Conservation (phyloP, 2,797 vertebrate species). For the Anguilla pacifica region DNA sequence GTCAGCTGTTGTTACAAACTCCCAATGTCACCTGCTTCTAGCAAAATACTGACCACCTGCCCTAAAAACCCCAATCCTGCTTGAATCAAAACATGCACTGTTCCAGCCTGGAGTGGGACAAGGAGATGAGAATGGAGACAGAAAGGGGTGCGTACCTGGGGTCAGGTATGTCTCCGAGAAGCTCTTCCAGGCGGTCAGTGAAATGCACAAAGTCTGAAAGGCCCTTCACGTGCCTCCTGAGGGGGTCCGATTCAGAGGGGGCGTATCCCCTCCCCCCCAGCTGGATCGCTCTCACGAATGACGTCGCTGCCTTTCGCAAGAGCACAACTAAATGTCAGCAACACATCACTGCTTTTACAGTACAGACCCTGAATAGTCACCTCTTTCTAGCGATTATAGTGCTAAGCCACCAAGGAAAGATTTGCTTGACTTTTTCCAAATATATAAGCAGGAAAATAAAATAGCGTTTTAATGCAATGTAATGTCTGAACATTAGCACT, state of each 20-base stretch:
- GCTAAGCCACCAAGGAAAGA: not conserved
- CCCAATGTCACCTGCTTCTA: not conserved
- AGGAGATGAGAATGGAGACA: not conserved
- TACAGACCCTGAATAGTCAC: not conserved
- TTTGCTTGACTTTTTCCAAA: not conserved
- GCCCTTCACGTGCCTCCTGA: constrained; percentile 86
- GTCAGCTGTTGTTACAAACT: not conserved
- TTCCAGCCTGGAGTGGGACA: not conserved
- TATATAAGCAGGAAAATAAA: too few relatives aligned
- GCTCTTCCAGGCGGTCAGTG: constrained; percentile 86
- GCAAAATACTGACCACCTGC: not conserved
- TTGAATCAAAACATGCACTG: not conserved
- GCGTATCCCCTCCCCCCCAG: constrained; percentile 89
- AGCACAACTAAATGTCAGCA: constrained; percentile 18
- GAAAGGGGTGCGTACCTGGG: constrained; percentile 76
- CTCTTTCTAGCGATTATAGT: not conserved
- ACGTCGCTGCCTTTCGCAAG: constrained; percentile 79
- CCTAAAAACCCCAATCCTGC: not conserved
- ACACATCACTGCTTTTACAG: not conserved
- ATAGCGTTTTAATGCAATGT: too few relatives aligned
- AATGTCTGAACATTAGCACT: too few relatives aligned
- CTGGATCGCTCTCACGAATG: constrained; percentile 87
- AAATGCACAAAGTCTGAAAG: constrained; percentile 85
- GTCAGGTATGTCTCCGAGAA: constrained; percentile 83
- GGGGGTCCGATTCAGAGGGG: constrained; percentile 80